A percentile compares a stretch with the other conserved stretches of the same genome.
phyloP scores from a whole-genome alignment of 2,113 vertebrate genomes.

The Ibidorhyncha struthersii region DNA sequence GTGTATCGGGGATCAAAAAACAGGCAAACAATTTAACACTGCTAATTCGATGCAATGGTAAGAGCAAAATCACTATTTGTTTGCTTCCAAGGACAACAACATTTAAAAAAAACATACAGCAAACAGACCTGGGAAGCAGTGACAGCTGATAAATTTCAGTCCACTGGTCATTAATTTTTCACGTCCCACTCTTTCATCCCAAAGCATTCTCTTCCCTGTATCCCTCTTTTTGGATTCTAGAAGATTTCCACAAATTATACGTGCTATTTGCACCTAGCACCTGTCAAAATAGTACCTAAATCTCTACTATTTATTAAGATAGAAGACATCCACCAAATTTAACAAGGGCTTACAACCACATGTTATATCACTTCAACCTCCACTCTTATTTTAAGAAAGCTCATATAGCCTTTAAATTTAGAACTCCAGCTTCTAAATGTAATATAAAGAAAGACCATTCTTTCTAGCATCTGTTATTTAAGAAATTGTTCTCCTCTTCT shows the following conservation, averaged over 20 bases:
- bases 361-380: neutral
- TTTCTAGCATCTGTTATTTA: neutral
- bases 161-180: neutral
- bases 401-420: slow-evolving; percentile 8
- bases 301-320: neutral
- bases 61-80: neutral
- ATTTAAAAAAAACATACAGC: neutral
- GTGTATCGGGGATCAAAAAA: neutral
- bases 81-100: neutral
- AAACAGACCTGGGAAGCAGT: neutral
- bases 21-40: neutral
- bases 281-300: neutral
- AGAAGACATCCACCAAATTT: neutral
- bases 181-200: neutral
- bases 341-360: neutral
- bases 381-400: neutral
- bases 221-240: neutral
- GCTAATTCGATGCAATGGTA: neutral
- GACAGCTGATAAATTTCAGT: neutral
- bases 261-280: neutral
- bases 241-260: neutral
- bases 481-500: neutral
- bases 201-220: neutral
- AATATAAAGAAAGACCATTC: neutral
- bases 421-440: neutral